Evolutionary conservation across 2,888 invertebrate genomes (phyloP).

Genomic region (Tromatobia lineatoria): DNA sequence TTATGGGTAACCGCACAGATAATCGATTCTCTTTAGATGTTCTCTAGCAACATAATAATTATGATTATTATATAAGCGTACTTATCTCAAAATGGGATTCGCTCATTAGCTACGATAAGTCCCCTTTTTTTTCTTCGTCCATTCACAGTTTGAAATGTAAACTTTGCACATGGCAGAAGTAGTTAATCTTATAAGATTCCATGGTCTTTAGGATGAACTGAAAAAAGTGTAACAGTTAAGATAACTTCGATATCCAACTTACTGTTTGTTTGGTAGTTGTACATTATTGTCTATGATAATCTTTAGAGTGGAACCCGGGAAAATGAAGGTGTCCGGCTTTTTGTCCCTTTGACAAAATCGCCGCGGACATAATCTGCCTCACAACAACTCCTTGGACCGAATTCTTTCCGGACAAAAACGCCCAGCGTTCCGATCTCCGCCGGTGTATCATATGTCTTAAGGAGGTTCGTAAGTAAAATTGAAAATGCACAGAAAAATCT

Average conservation of each 20-base stretch:
- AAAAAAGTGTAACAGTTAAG: not conserved
- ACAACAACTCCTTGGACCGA: no score
- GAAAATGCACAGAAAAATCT: no score
- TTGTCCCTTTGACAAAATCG: no score
- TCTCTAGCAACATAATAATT: not conserved
- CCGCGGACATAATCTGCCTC: no score
- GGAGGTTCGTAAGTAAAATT: no score
- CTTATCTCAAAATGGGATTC: not conserved
- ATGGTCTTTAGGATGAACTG: not conserved
- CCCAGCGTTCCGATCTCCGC: no score
- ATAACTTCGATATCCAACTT: not conserved
- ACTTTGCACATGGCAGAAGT: no score
- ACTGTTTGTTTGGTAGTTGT: conserved; percentile 9
- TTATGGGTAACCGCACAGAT: not conserved
- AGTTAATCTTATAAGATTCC: not conserved
- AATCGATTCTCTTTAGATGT: not conserved
- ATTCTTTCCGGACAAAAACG: no score
- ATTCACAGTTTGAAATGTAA: not conserved
- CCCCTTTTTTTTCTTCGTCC: not conserved
- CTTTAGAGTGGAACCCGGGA: no score
- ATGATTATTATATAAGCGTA: not conserved
- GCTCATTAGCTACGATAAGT: not conserved
- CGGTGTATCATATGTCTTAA: no score
- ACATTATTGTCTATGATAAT: not conserved
- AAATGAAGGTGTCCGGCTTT: no score